Base-by-base conservation (phyloP, 2,113 vertebrate species). In the Vireo altiloquus region DNA sequence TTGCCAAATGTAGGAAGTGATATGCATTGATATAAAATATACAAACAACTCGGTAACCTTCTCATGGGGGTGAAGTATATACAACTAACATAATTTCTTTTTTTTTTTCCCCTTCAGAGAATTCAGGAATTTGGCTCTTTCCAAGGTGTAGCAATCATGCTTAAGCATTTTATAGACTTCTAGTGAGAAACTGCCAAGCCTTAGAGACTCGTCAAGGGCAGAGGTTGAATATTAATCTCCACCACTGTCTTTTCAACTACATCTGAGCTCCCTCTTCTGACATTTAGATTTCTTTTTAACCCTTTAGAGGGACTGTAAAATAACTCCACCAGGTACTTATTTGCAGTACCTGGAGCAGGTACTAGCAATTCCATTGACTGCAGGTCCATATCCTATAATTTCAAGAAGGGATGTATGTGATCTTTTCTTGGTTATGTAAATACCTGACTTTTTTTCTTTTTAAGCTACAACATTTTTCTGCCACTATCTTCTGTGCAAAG, bases 1-100 rank as follows among this genome's bases (percentile, higher is more conserved):
- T 92, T 96, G 95, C 96, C 96, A 97, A 46, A 52, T 96, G 81
- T 94, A 96, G 94, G 97, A 96, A 92, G 93, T 16, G 42, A 96
- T 92, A 84, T 37, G 92, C 64, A 47, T 86, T 94, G 84, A 97
- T 95, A 95, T 94, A 94, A 97, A 97, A 95, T 93, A 94, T 71
- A 79, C 85, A 96, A 96, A 86, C 90, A 96, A 95, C 71, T 85
- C 4, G 0, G 72, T 90, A 81, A 95, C 78, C 86, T 95, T 78
- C 91, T 89, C 80, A 64, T 64, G 77, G 68, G 87, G 91, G 87
- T 95, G 76, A 92, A 97, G 88, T 89, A 95, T 82, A 83, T 82
- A 79, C 65, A 71, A 92, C 1, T 15, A 89, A 86, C 10, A 46
- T 81, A 87, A 90, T 84, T 92, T 66, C 76, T 92, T 88, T 90